Conservation (phyloP, 1,140 invertebrate species). For the Drosophila orena region DNA sequence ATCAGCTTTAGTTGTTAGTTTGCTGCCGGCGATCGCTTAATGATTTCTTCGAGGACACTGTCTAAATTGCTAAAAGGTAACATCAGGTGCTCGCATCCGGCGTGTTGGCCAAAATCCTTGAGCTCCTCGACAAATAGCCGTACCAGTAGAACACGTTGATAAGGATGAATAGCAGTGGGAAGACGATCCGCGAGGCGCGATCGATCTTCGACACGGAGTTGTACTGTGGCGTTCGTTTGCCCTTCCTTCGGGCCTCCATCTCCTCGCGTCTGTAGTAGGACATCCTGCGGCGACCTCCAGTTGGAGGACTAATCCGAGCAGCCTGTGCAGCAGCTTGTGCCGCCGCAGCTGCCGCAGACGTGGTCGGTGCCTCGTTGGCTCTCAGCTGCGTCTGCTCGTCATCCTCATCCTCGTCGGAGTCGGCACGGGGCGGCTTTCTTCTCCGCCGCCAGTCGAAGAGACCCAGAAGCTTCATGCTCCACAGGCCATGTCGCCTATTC, state of each 20-base stretch:
- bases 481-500: slow-evolving; percentile 57
- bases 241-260: slow-evolving; percentile 85
- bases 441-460: slow-evolving; percentile 64
- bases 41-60: slow-evolving; percentile 79
- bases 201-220: slow-evolving; percentile 94
- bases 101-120: slow-evolving; percentile 84
- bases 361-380: slow-evolving; percentile 54
- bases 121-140: slow-evolving; percentile 89
- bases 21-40: slow-evolving; percentile 56
- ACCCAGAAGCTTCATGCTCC: slow-evolving; percentile 38
- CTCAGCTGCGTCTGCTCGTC: slow-evolving; percentile 75
- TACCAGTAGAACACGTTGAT: slow-evolving; percentile 94
- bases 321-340: slow-evolving; percentile 46
- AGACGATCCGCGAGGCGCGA: slow-evolving; percentile 90
- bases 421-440: slow-evolving; percentile 22
- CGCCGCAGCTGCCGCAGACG: slow-evolving; percentile 60
- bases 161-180: slow-evolving; percentile 90
- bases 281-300: slow-evolving; percentile 69
- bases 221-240: slow-evolving; percentile 87
- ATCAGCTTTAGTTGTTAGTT: slow-evolving; percentile 20
- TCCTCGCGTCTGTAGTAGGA: slow-evolving; percentile 81
- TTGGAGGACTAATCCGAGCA: slow-evolving; percentile 34
- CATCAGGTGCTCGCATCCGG: slow-evolving; percentile 79
- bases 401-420: slow-evolving; percentile 71
- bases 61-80: slow-evolving; percentile 85